These are phyloP conservation scores for Epizoanthus illoricatus DNA, from an alignment of 92 coral and sea anemone species.

Conservation along the genomic window DNA sequence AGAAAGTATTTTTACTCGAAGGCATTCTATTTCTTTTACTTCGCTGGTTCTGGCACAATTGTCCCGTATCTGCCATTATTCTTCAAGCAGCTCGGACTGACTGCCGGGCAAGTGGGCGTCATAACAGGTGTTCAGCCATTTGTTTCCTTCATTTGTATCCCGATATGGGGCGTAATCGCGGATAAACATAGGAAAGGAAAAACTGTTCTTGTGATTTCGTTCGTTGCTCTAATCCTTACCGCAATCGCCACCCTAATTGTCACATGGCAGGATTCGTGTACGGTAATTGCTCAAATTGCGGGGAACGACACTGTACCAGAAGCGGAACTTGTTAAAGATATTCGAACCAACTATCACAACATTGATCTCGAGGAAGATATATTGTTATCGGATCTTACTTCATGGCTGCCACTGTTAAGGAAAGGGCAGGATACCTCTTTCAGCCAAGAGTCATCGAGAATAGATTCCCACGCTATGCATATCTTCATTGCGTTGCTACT, in stretches of 20 bases:
- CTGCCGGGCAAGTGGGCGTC: slow-evolving; percentile 50
- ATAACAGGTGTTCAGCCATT: slow-evolving; percentile 61
- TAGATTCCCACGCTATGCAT: slow-evolving; percentile 6
- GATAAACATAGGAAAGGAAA: slow-evolving; percentile 46
- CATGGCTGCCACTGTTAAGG: neutral
- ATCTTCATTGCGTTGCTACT: slow-evolving; percentile 59
- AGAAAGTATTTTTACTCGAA: slow-evolving; percentile 44
- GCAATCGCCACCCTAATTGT: slow-evolving; percentile 37
- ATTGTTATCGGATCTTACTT: neutral
- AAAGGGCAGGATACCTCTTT: neutral
- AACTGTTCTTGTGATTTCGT: slow-evolving; percentile 41
- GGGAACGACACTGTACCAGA: neutral
- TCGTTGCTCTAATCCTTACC: slow-evolving; percentile 35
- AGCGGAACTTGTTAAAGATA: slow-evolving; percentile 2
- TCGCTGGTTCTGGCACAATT: slow-evolving; percentile 51
- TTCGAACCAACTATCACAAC: neutral
- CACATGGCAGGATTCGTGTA: slow-evolving; percentile 5
- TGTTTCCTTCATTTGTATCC: slow-evolving; percentile 54
- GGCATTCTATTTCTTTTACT: slow-evolving; percentile 53
- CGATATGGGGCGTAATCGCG: slow-evolving; percentile 59
- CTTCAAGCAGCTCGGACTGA: slow-evolving; percentile 51
- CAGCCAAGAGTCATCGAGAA: neutral
- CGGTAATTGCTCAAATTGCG: neutral
- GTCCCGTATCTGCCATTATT: slow-evolving; percentile 53
- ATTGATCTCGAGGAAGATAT: neutral